Conservation (phyloP, 2,113 vertebrate genomes). For the human region GRCh38 chr2:166308001-166308500, state of each 20-base stretch:
- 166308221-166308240: background rate
- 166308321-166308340: too few relatives aligned
- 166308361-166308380: too few relatives aligned
- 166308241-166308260: background rate
- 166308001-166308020: background rate
- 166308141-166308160: background rate
- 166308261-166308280: background rate
- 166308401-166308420: too few relatives aligned
- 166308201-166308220: background rate
- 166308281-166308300: too few relatives aligned
- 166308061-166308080: background rate
- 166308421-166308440: too few relatives aligned
- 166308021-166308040: background rate
- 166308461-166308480: too few relatives aligned
- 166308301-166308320: too few relatives aligned
- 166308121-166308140: background rate
- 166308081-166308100: background rate
- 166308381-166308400: too few relatives aligned
- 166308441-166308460: too few relatives aligned
- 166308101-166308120: background rate
- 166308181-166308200: background rate
- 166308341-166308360: too few relatives aligned
- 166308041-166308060: background rate
- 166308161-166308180: slow-evolving; percentile 47
- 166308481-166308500: too few relatives aligned